Base-by-base conservation (phyloP, 92 coral and sea anemone species). In the Epizoanthus rinbou region DNA sequence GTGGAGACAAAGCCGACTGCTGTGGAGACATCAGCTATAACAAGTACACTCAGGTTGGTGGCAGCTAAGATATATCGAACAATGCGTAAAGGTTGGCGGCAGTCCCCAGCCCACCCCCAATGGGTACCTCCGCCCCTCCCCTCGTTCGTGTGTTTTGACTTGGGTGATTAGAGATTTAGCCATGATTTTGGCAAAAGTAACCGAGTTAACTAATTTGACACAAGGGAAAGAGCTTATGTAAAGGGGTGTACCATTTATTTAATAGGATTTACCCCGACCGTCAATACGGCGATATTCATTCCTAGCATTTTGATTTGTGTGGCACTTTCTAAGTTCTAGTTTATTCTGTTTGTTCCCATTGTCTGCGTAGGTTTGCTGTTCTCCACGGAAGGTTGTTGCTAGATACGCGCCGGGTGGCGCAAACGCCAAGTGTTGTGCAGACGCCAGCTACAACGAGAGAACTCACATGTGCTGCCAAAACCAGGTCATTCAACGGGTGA, bases 401-500 rank as follows among this genome's bases (percentile, higher is more conserved):
- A 56, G 72, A 15, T 71, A 57, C 71, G 66, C 57, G 17, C 78
- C 72, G 23, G 80, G 80, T 15, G 79, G 69, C 4, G 73, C 41
- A 19, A 57, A 83, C 19, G 86, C 86, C 15, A 33, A 53, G n/a
- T 86, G 89, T 43, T 86, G 89, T 70, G 89, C 82, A 41, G 75
- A 62, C 10, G 70, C 75, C 1, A 74, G 81, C 56, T 86, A 70
- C 82, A 86, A 86, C 65, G 60, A 31, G 10, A n/a, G 8, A 4
- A 81, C 80, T 25, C 81, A 68, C 60, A 71, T 86, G 18, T 86
- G 89, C 37, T 86, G 89, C 25, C 57, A 72, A 23, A 59, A 64
- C 39, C 35, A 39, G 16, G 82, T 86, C 41, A 19, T 58, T 7
- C 69, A 5, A 16, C 76, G 80, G 23, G 70, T 73, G 57, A 81